These are phyloP conservation scores for Mormyrus iriodes DNA, from an alignment of 2,113 vertebrate species.

Conservation along the genomic window DNA sequence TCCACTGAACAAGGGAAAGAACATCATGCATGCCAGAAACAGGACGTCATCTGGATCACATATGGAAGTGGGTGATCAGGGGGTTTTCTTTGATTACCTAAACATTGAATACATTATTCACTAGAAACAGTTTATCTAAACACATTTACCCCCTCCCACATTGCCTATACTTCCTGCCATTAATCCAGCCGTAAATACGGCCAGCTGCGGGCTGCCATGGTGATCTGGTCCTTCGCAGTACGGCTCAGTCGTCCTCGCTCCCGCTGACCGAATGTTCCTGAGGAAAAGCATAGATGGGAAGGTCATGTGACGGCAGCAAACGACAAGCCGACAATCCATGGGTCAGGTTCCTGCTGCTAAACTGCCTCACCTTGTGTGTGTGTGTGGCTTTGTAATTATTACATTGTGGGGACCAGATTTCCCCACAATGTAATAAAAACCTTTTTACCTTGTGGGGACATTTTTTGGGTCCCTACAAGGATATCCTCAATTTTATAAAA, in stretches of 20 bases:
- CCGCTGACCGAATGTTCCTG: conserved; percentile 70
- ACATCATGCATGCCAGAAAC: neutral
- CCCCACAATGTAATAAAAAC: no score
- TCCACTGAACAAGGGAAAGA: neutral
- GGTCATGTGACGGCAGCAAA: neutral
- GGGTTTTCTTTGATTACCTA: conserved; percentile 8
- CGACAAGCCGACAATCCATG: neutral
- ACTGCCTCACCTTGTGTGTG: neutral
- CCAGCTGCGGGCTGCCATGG: neutral
- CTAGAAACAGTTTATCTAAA: conserved; percentile 20
- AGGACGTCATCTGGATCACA: conserved; percentile 40
- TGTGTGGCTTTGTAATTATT: no score
- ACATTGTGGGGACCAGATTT: no score
- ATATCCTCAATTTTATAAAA: no score
- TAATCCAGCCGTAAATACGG: neutral
- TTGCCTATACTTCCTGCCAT: neutral
- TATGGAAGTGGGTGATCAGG: conserved; percentile 46
- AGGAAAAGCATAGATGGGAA: neutral
- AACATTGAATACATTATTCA: neutral
- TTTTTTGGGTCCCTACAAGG: no score
- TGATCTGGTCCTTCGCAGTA: neutral
- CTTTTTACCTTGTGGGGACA: no score
- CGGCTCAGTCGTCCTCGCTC: conserved; percentile 66
- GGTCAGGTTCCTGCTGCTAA: neutral
- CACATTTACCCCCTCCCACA: neutral